Conservation (phyloP, 2,797 vertebrate species). For the Neoniphon sammara region DNA sequence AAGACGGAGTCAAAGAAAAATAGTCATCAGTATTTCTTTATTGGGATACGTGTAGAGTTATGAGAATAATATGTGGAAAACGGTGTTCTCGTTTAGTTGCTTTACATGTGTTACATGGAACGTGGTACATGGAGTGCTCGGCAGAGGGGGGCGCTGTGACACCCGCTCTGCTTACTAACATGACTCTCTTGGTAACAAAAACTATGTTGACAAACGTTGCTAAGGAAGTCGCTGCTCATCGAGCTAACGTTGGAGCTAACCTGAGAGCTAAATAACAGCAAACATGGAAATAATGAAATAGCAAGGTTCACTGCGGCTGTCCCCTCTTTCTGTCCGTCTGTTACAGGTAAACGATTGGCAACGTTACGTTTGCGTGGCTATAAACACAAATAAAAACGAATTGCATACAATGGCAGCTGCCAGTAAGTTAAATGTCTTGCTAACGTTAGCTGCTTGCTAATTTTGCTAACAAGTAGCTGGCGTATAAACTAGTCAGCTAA, state of each 20-base stretch:
- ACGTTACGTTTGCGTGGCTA: background rate
- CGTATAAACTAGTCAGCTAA: too few relatives aligned
- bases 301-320: background rate
- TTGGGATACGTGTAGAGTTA: too few relatives aligned
- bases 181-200: constrained; percentile 64
- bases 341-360: constrained; percentile 34
- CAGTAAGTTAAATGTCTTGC: background rate
- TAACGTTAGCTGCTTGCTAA: constrained; percentile 10
- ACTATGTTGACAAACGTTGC: constrained; percentile 79
- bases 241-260: constrained; percentile 28
- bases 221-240: constrained; percentile 70
- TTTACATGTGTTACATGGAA: background rate
- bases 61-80: too few relatives aligned
- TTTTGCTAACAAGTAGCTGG: background rate
- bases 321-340: background rate
- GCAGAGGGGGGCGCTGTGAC: constrained; percentile 56
- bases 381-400: background rate
- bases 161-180: rapidly evolving
- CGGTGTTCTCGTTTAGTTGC: too few relatives aligned
- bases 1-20: background rate
- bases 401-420: background rate
- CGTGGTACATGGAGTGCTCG: background rate
- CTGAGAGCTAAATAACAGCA: background rate
- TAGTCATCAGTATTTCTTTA: too few relatives aligned
- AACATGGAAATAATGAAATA: background rate